phyloP scores from a whole-genome alignment of 2,797 vertebrate genomes.

The Myotis planiceps region DNA sequence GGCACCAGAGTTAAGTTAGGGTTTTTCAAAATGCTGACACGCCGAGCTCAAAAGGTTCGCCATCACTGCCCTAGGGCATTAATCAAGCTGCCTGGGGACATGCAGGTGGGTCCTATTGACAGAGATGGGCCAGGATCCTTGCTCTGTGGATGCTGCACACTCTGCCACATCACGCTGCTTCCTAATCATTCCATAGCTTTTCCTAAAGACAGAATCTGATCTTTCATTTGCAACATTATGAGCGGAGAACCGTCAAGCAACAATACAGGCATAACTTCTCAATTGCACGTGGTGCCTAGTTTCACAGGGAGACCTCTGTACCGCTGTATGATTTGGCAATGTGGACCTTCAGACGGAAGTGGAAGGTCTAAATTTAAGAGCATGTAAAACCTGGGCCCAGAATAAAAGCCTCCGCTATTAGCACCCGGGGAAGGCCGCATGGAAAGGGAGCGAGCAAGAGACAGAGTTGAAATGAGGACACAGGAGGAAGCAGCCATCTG shows the following conservation, averaged over 20 bases:
- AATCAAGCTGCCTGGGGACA: background rate
- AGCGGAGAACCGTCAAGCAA: background rate
- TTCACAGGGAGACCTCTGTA: background rate
- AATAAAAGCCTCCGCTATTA: constrained; percentile 67
- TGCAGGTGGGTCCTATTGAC: background rate
- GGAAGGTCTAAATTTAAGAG: constrained; percentile 37
- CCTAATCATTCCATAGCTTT: constrained; percentile 9
- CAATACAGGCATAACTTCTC: background rate
- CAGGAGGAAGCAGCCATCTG: constrained; percentile 70
- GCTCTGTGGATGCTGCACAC: background rate
- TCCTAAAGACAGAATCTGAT: constrained; percentile 35
- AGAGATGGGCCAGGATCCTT: background rate
- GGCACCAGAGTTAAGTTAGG: too few relatives aligned
- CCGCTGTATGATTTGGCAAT: background rate
- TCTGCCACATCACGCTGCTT: background rate
- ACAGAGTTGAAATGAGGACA: constrained; percentile 68
- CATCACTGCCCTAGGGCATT: background rate
- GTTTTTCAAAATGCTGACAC: too few relatives aligned
- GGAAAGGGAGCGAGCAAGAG: constrained; percentile 68
- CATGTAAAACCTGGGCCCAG: constrained; percentile 48
- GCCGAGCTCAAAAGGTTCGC: too few relatives aligned
- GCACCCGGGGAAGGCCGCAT: constrained; percentile 77
- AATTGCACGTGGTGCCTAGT: background rate
- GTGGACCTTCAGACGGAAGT: background rate
- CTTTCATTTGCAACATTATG: background rate